Evolutionary conservation across 2,888 invertebrate species (phyloP), one percentile per base, ranked within the genome.

Genomic region (Argyra leucocephala): DNA sequence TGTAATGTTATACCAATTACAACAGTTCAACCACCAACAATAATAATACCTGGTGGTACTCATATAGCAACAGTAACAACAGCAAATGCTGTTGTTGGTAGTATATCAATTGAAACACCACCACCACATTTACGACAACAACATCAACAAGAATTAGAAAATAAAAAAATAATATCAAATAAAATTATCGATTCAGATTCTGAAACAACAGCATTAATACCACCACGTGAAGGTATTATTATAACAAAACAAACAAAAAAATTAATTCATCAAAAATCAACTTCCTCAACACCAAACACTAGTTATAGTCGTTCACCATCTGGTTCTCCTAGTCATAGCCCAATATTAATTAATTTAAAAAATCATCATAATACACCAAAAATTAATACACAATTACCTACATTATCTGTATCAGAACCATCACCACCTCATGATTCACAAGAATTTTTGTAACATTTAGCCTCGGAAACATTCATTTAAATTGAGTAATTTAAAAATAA

Each of bases 341-440:
- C 75, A 61, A 76, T 77, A 66, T 22, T 59, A 61, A 64, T 74
- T 61, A 72, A 71, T 48, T 69, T 75, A 2, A 75, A 74, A 67
- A 74, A 75, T 59, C n/a, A n/a, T n/a, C 68, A 74, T 48, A 76
- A 74, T 57, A 66, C 68, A 22, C 74, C 74, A 18, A 75, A 69
- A 71, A 72, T 69, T 64, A 74, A 73, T 64, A 74, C 76, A 65
- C 88, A 88, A 57, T 81, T 90, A 72, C 90, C 90, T 62, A 89
- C 89, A 72, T 83, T 91, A 7, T 90, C 90, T 24, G 85, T 91
- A 31, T 90, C 90, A 15, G 89, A 88, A n/a, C 89, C 89, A 0
- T 89, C 89, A 22, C 89, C 89, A 37, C 88, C 89, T 18, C 88
- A 88, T 71, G 89, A 89, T 71, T 87, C 86, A 24, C 67, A 78